Conservation (phyloP, 2,797 vertebrate species). For the Melanotaenia maccullochi region DNA sequence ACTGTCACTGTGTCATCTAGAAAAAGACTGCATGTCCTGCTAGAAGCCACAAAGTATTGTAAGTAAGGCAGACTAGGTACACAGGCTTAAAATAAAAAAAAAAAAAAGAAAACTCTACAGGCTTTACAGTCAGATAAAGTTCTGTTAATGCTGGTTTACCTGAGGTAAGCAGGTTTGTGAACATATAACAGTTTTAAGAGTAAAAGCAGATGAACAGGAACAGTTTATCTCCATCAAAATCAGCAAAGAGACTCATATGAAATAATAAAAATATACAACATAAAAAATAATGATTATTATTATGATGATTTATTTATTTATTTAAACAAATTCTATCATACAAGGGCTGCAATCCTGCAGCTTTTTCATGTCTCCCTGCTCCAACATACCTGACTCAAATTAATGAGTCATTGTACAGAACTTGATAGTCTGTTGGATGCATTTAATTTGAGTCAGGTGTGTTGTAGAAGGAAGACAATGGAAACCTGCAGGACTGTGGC, state of each 20-base stretch:
- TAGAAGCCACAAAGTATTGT: background rate
- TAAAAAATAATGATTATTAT: no score
- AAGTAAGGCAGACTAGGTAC: background rate
- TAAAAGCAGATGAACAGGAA: background rate
- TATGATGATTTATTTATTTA: no score
- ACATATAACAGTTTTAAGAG: no score
- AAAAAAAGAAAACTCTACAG: background rate
- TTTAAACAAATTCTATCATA: no score
- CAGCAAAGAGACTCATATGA: background rate
- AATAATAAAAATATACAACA: background rate
- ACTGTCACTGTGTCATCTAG: slow-evolving; percentile 9
- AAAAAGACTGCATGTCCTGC: slow-evolving; percentile 35
- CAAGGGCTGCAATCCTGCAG: no score
- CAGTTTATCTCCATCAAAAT: background rate
- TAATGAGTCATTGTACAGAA: no score
- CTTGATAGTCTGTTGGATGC: no score
- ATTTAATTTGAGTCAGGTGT: no score
- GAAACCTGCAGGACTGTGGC: no score
- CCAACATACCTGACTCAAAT: no score
- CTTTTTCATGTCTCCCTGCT: no score
- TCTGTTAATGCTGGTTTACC: background rate
- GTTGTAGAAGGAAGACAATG: no score
- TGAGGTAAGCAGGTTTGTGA: background rate
- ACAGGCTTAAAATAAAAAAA: slow-evolving; percentile 1
- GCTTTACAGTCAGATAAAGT: background rate